These are phyloP conservation scores for Megathymus violae DNA, from an alignment of 1,140 invertebrate genomes.

Conservation along the genomic window DNA sequence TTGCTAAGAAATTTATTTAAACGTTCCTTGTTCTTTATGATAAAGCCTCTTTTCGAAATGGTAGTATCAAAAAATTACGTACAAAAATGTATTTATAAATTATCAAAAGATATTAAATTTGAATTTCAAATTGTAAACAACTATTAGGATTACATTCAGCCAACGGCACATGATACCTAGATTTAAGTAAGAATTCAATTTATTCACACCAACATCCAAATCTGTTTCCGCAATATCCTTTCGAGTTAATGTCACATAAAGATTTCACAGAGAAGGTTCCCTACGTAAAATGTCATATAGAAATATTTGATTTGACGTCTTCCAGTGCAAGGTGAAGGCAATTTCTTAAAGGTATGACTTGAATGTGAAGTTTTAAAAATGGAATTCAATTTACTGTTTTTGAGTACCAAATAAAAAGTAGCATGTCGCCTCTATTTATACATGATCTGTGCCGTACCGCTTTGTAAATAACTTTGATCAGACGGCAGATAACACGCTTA, in stretches of 20 bases:
- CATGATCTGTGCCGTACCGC: conserved; percentile 50
- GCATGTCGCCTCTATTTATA: conserved; percentile 45
- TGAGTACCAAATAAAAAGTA: conserved; percentile 18
- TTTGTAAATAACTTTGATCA: conserved; percentile 67
- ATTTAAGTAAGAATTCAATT: conserved; percentile 1
- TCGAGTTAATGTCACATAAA: not conserved
- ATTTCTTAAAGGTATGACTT: too few species aligned
- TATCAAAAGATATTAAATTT: too few species aligned
- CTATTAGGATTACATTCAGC: too few species aligned
- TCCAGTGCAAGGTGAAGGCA: too few species aligned
- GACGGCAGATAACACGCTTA: conserved; percentile 57
- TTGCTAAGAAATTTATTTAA: too few species aligned
- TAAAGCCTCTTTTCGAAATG: too few species aligned
- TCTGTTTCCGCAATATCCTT: not conserved
- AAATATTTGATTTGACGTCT: too few species aligned
- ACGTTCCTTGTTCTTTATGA: too few species aligned
- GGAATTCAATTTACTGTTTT: not conserved
- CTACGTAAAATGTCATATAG: not conserved
- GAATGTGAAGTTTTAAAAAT: not conserved
- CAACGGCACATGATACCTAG: not conserved
- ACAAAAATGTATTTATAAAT: too few species aligned
- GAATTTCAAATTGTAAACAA: too few species aligned
- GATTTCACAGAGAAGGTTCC: not conserved
- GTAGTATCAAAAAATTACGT: too few species aligned
- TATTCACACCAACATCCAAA: not conserved